phyloP scores from a whole-genome alignment of 2,797 vertebrate genomes.

The Anableps anableps region DNA sequence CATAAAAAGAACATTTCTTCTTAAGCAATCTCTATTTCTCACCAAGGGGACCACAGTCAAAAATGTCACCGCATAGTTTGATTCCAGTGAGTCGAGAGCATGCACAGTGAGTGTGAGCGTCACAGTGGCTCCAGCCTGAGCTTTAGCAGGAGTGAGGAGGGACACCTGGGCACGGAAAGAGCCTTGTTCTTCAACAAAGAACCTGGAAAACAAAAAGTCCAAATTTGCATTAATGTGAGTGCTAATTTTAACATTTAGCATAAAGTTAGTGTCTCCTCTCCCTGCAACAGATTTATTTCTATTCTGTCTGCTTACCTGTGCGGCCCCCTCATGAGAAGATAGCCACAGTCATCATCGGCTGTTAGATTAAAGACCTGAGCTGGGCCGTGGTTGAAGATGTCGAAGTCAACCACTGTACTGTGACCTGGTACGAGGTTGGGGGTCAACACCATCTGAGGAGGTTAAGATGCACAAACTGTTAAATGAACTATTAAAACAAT shows the following conservation, averaged over 20 bases:
- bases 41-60: conserved; percentile 77
- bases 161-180: conserved; percentile 74
- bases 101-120: conserved; percentile 80
- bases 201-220: conserved; percentile 39
- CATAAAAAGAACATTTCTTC: neutral
- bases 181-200: conserved; percentile 65
- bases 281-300: neutral
- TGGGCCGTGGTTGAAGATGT: conserved; percentile 79
- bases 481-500: neutral
- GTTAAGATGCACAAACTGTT: neutral
- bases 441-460: conserved; percentile 68
- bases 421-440: conserved; percentile 78
- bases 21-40: conserved; percentile 23
- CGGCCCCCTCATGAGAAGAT: conserved; percentile 67
- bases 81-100: conserved; percentile 65
- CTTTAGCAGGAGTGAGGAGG: conserved; percentile 75
- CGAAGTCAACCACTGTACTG: conserved; percentile 69
- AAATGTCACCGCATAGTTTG: conserved; percentile 81
- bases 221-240: neutral
- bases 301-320: conserved; percentile 61
- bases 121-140: conserved; percentile 69
- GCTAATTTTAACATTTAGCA: neutral
- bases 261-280: neutral
- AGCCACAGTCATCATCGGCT: conserved; percentile 75
- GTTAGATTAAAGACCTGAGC: conserved; percentile 74